Conservation (phyloP, 2,888 invertebrate species). For the Andrena flavipes region DNA sequence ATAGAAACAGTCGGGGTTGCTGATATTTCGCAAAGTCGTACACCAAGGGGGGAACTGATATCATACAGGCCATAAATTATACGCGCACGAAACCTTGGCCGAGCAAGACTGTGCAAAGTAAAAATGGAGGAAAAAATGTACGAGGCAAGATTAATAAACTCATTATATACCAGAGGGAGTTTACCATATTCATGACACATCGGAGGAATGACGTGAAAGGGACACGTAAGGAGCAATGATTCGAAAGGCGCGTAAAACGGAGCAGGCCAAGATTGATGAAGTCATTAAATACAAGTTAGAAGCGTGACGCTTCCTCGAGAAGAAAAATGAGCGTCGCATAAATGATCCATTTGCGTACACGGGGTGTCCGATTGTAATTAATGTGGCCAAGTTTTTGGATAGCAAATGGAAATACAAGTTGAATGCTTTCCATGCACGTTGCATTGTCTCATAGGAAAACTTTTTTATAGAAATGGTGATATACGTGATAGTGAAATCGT, state of each 20-base stretch:
- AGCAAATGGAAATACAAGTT: background rate
- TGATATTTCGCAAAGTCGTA: background rate
- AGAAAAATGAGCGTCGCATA: conserved; percentile 12
- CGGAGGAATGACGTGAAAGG: conserved; percentile 1
- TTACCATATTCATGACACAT: background rate
- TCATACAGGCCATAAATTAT: background rate
- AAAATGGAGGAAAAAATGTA: background rate
- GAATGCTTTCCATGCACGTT: no score
- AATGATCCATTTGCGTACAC: background rate
- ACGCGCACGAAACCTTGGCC: background rate
- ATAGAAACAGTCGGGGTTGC: background rate
- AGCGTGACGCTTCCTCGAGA: background rate
- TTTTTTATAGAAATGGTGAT: no score
- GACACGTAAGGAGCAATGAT: conserved; percentile 7
- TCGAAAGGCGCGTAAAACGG: background rate
- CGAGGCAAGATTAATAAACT: background rate
- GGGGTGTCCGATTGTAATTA: conserved; percentile 1
- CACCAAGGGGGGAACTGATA: background rate
- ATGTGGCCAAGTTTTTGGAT: background rate
- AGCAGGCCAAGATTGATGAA: conserved; percentile 21
- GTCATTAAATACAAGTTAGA: conserved; percentile 8
- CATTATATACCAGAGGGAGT: background rate
- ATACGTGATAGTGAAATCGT: no score
- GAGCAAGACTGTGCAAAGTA: background rate
- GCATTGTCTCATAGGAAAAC: no score